Evolutionary conservation across 1,140 invertebrate genomes (phyloP).

Genomic region (Nautilus pompilius): DNA sequence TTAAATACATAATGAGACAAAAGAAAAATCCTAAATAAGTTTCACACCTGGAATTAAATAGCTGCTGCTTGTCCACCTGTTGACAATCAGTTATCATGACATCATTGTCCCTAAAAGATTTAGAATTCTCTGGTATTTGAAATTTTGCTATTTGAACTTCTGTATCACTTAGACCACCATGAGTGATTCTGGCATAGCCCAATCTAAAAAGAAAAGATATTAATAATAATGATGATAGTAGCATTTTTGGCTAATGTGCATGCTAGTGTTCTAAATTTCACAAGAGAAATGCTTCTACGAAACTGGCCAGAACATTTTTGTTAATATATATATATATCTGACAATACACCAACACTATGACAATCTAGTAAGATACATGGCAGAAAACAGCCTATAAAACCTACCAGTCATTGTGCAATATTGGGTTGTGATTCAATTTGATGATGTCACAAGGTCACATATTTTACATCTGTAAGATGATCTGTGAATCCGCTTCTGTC

Average conservation of each 20-base stretch:
- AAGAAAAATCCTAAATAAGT: neutral
- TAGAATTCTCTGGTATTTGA: conserved; percentile 41
- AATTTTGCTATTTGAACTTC: conserved; percentile 54
- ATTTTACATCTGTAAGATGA: no score
- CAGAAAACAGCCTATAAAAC: no score
- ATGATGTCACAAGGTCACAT: no score
- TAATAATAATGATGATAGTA: neutral
- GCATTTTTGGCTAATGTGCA: neutral
- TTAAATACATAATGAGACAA: neutral
- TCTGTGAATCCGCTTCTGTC: no score
- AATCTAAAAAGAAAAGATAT: conserved; percentile 29
- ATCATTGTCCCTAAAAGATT: conserved; percentile 40
- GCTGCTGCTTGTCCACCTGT: conserved; percentile 21
- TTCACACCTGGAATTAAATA: conserved; percentile 45
- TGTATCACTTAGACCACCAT: conserved; percentile 55
- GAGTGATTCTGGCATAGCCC: conserved; percentile 53
- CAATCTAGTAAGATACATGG: neutral
- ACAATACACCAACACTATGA: neutral
- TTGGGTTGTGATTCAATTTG: no score
- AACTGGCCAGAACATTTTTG: neutral
- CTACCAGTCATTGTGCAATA: no score
- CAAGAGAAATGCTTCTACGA: neutral
- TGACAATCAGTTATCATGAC: conserved; percentile 24
- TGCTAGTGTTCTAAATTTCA: neutral
- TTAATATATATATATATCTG: neutral